Conservation (phyloP, 2,888 invertebrate genomes). For the Cosmorhoe ocellata region DNA sequence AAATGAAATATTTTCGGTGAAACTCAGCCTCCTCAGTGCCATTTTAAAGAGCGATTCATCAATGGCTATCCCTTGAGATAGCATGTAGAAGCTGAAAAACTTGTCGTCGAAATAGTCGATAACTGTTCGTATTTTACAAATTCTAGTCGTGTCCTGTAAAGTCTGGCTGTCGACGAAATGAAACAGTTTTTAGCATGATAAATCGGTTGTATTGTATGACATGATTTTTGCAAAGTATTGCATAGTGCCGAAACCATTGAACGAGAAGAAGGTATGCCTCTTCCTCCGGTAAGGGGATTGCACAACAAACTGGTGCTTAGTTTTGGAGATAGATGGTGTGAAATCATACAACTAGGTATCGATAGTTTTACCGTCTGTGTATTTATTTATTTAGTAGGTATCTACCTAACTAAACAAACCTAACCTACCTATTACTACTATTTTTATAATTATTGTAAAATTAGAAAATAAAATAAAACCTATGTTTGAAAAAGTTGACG, state of each 20-base stretch:
- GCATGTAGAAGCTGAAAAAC: conserved; percentile 1
- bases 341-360: no score
- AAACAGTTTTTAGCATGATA: conserved; percentile 16
- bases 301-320: no score
- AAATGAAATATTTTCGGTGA: no score
- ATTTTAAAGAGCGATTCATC: conserved; percentile 3
- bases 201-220: conserved; percentile 7
- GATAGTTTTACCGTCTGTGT: no score
- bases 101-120: conserved; percentile 5
- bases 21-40: no score
- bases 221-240: conserved; percentile 2
- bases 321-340: no score
- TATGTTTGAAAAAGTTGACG: no score
- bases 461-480: no score
- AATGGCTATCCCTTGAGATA: conserved; percentile 4
- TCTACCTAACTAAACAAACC: no score
- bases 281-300: conserved; percentile 6
- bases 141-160: conserved; percentile 9
- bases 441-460: no score
- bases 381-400: no score
- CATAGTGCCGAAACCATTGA: conserved; percentile 6
- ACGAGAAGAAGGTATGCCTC: neutral
- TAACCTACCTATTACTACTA: no score
- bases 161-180: conserved; percentile 27
- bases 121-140: conserved; percentile 1